phyloP scores from a whole-genome alignment of 2,888 invertebrate species.

The Muschampia plurimacula region DNA sequence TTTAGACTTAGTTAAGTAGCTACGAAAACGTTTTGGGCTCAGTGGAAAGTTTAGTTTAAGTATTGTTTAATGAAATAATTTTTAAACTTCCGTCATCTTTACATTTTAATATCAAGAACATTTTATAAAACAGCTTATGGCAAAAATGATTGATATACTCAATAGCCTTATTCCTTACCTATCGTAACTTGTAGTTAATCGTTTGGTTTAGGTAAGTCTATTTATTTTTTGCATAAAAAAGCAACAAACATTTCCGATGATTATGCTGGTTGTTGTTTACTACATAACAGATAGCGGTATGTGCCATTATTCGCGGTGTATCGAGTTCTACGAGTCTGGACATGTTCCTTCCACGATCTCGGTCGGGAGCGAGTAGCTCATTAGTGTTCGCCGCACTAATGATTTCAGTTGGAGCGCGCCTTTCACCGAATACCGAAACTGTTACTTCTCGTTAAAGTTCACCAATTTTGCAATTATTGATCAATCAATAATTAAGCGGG shows the following conservation, averaged over 20 bases:
- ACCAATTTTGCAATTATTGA: constrained; percentile 11
- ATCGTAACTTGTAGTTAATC: too few relatives aligned
- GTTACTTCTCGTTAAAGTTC: constrained; percentile 14
- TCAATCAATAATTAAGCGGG: not conserved
- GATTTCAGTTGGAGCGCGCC: constrained; percentile 51
- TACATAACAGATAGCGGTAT: not conserved
- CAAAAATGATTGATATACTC: too few relatives aligned
- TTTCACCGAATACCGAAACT: constrained; percentile 24
- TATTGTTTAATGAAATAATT: constrained; percentile 5
- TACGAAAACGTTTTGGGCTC: not conserved
- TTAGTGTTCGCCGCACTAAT: constrained; percentile 78
- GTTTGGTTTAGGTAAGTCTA: too few relatives aligned
- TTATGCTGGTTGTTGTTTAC: too few relatives aligned
- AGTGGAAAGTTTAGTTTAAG: constrained; percentile 12
- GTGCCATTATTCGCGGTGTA: constrained; percentile 1
- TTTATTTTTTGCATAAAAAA: too few relatives aligned
- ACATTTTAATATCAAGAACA: not conserved
- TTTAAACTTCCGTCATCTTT: not conserved
- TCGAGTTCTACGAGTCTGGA: constrained; percentile 16
- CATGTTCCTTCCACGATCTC: constrained; percentile 52
- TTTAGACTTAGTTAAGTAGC: constrained; percentile 9
- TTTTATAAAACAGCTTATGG: not conserved
- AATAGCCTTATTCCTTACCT: too few relatives aligned
- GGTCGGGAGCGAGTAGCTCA: constrained; percentile 70
- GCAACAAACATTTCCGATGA: too few relatives aligned